Evolutionary conservation across 1,140 invertebrate genomes (phyloP).

Genomic region (Choristoneura fumiferana): DNA sequence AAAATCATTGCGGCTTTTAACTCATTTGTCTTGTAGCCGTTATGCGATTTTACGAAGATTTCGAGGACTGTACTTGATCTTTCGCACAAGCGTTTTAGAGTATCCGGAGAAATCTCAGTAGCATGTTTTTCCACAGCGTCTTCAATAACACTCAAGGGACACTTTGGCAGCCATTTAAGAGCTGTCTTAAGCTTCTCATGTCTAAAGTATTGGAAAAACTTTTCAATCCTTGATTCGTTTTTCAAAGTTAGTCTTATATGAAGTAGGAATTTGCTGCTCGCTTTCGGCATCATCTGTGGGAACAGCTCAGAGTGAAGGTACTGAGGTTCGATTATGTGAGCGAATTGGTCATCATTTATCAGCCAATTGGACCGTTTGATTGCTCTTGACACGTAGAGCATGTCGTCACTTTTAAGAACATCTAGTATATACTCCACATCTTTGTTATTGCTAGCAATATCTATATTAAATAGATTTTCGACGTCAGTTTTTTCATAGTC

Average conservation of each 20-base stretch:
- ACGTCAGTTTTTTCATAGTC: constrained; percentile 13
- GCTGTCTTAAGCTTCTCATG: constrained; percentile 7
- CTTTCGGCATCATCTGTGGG: constrained; percentile 22
- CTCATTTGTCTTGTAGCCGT: not conserved
- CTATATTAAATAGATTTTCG: constrained; percentile 21
- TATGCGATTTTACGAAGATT: not conserved
- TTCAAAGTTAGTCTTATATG: constrained; percentile 15
- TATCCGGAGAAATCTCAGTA: not conserved
- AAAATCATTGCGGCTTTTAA: constrained; percentile 13
- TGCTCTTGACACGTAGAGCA: constrained; percentile 21
- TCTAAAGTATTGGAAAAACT: constrained; percentile 18
- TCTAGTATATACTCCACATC: constrained; percentile 23
- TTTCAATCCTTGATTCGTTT: constrained; percentile 3
- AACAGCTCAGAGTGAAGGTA: constrained; percentile 17
- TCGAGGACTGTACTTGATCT: constrained; percentile 11
- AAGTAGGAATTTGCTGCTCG: constrained; percentile 16
- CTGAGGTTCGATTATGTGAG: constrained; percentile 19
- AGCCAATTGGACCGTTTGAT: constrained; percentile 20
- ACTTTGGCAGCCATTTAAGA: constrained; percentile 18
- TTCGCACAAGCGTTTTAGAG: constrained; percentile 13
- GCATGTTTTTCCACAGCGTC: constrained; percentile 1
- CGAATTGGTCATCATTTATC: constrained; percentile 12
- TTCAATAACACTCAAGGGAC: not conserved
- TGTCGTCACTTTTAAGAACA: constrained; percentile 19
- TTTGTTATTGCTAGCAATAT: constrained; percentile 18